Evolutionary conservation across 2,888 invertebrate genomes (phyloP), one percentile per base, ranked within the genome.

Genomic region (Zygaena filipendulae): DNA sequence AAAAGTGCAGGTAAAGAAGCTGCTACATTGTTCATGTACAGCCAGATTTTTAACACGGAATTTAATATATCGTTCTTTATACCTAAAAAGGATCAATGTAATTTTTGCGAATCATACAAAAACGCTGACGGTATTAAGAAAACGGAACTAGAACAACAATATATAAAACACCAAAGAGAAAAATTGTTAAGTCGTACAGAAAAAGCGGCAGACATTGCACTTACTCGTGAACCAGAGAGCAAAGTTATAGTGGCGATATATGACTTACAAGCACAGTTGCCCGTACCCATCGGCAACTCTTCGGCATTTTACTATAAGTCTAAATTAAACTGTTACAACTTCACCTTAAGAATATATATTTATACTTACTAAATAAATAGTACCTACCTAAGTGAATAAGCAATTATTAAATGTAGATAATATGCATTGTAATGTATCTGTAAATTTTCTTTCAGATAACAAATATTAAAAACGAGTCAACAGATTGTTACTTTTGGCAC

Each of bases 221-320:
- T 18, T 16, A 33, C 32, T 21, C 23, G 28, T 14, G 21, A 33
- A 13, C 9, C 21, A 12, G 23, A 37, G 3, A 30, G 19, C 11
- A 36, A 29, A n/a, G 30, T 5, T 2, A 31, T 40, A 29, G 39
- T 45, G 9, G 23, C 23, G 3, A 42, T 23, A 3, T 43, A 40
- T 12, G 45, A 45, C 20, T 30, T 42, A 29, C 40, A 42, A 29
- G 42, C 39, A 3, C 38, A 38, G 2, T 22, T 40, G 19, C 45
- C 40, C 8, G 25, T 25, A 3, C 39, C 40, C 25, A 6, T 35
- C 4, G 41, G 40, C 1, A 23, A 42, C 6, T 28, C 27, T 9
- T 28, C 24, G 2, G 28, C 38, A 14, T 41, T 40, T 23, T 39
- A 19, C 21, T 39, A 41, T 22, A 43, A 38, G 35, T 33, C 36